Percentiles rank a stretch among this genome's conserved stretches.
Evolutionary conservation across 2,888 invertebrate species (phyloP).

Genomic region (Amorpha juglandis): DNA sequence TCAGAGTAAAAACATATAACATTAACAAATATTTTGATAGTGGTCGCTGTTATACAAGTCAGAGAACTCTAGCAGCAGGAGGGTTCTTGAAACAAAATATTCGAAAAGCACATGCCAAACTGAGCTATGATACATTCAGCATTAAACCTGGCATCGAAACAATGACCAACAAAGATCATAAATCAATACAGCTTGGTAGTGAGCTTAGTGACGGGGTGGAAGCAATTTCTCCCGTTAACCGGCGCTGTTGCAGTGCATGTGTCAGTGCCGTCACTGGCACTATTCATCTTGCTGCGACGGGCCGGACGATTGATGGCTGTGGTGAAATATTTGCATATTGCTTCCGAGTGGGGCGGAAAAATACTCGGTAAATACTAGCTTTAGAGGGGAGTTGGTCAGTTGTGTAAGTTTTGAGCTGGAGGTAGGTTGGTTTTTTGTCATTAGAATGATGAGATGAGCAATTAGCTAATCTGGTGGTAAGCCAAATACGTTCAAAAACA

Average conservation of each 20-base stretch:
- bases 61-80: too few species aligned
- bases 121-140: not conserved
- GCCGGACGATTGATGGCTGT: conserved; percentile 59
- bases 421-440: not conserved
- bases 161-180: conserved; percentile 5
- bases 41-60: too few species aligned
- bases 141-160: not conserved
- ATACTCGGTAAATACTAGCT: conserved; percentile 10
- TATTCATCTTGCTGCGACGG: conserved; percentile 66
- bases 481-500: too few species aligned
- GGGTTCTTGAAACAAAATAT: too few species aligned
- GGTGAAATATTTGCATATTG: conserved; percentile 64
- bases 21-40: too few species aligned
- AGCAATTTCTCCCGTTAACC: conserved; percentile 33
- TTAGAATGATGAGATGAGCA: too few species aligned
- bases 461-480: too few species aligned
- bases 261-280: conserved; percentile 52
- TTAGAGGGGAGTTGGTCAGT: not conserved
- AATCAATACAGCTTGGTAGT: conserved; percentile 16
- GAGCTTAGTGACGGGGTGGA: conserved; percentile 19
- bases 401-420: not conserved
- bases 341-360: conserved; percentile 36
- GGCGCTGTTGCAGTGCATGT: conserved; percentile 50
- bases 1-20: too few species aligned
- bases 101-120: too few species aligned